These are phyloP conservation scores for Acanthurus tractus DNA, from an alignment of 2,797 vertebrate species.

Conservation along the genomic window DNA sequence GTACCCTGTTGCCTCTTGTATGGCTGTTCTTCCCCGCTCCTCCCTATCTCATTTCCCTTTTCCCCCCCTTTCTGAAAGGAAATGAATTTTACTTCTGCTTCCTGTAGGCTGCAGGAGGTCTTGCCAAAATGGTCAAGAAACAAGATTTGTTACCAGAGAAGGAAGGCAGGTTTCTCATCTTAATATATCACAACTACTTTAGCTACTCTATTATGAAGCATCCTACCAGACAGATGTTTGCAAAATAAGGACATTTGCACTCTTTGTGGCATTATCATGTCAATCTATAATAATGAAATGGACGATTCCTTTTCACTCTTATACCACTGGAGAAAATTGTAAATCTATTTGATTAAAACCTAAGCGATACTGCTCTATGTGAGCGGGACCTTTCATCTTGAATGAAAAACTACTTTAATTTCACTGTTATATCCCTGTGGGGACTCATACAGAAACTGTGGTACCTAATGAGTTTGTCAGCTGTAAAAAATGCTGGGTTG, in stretches of 20 bases:
- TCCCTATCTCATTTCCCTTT: constrained; percentile 46
- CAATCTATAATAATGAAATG: no score
- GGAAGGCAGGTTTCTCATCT: constrained; percentile 8
- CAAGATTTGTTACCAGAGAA: constrained; percentile 33
- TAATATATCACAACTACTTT: not conserved
- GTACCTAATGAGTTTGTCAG: constrained; percentile 9
- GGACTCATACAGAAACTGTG: constrained; percentile 6
- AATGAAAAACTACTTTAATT: constrained; percentile 5
- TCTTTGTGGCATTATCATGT: not conserved
- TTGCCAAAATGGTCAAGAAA: constrained; percentile 21
- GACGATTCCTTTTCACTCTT: not conserved
- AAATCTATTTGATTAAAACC: not conserved
- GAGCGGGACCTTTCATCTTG: not conserved
- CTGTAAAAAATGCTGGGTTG: not conserved
- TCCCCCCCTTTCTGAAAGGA: constrained; percentile 32
- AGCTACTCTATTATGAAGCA: not conserved
- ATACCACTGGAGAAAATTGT: not conserved
- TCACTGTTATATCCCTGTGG: constrained; percentile 1
- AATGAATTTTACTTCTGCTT: constrained; percentile 63
- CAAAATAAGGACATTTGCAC: not conserved
- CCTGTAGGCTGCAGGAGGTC: constrained; percentile 39
- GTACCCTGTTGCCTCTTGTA: not conserved
- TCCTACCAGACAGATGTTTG: not conserved
- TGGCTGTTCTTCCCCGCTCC: constrained; percentile 14
- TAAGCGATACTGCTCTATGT: not conserved